Evolutionary conservation across 1,140 invertebrate species (phyloP).

Genomic region (Apis dorsata): DNA sequence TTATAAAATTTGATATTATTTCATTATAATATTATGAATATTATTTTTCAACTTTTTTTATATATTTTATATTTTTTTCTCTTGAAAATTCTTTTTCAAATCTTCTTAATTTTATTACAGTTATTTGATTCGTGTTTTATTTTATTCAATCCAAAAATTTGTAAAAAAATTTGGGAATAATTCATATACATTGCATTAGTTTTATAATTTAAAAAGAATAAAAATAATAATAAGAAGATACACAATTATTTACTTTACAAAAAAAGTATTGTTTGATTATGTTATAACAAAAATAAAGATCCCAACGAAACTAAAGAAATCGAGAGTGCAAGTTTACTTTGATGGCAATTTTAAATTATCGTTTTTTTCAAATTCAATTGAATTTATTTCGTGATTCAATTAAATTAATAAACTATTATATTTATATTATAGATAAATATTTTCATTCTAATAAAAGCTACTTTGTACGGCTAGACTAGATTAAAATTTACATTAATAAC

Average conservation of each 20-base stretch:
- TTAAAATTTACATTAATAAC: neutral
- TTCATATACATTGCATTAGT: neutral
- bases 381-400: neutral
- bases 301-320: neutral
- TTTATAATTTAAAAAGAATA: neutral
- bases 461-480: neutral
- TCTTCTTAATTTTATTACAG: too few species aligned
- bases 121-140: too few species aligned
- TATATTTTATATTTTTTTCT: too few species aligned
- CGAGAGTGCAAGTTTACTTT: neutral
- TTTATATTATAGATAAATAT: neutral
- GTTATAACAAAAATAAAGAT: neutral
- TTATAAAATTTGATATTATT: too few species aligned
- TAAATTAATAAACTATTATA: neutral
- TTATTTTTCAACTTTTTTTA: too few species aligned
- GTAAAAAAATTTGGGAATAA: too few species aligned
- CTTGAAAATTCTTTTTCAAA: too few species aligned
- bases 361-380: neutral
- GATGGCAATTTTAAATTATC: neutral
- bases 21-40: too few species aligned
- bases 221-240: neutral
- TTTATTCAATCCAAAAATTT: too few species aligned
- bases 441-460: slow-evolving; percentile 8
- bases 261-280: neutral
- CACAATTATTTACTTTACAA: neutral